Conservation (phyloP, 2,888 invertebrate species). For the Ormyrus nitidulus region DNA sequence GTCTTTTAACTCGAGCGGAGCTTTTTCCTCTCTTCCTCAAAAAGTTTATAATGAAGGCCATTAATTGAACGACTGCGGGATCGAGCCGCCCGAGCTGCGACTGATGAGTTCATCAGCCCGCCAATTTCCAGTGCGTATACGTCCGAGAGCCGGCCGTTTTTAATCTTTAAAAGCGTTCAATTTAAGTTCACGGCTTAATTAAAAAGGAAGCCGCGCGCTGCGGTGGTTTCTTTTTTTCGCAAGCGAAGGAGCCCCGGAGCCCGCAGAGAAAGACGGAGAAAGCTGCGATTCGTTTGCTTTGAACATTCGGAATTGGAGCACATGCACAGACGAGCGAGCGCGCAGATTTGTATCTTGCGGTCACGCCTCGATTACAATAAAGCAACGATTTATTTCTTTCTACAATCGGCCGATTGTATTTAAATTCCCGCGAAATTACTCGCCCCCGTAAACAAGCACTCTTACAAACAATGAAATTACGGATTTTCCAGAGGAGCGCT, state of each 20-base stretch:
- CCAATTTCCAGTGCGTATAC: neutral
- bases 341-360: constrained; percentile 44
- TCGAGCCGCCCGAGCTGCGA: neutral
- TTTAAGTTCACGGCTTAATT: constrained; percentile 42
- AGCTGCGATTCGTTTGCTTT: neutral
- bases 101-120: constrained; percentile 32
- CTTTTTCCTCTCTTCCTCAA: constrained; percentile 1
- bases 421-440: constrained; percentile 57
- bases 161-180: constrained; percentile 33
- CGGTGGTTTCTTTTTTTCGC: neutral
- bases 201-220: constrained; percentile 5
- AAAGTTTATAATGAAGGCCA: constrained; percentile 35
- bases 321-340: constrained; percentile 28
- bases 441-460: neutral
- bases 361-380: constrained; percentile 49
- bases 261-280: constrained; percentile 11
- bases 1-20: neutral
- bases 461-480: neutral
- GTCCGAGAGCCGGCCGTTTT: constrained; percentile 1
- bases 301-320: neutral
- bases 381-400: constrained; percentile 39
- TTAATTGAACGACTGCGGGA: constrained; percentile 12
- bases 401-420: constrained; percentile 61
- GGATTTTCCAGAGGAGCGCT: neutral
- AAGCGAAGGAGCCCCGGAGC: neutral